Conservation (phyloP, 2,888 invertebrate genomes). For the Xylocampa areola region DNA sequence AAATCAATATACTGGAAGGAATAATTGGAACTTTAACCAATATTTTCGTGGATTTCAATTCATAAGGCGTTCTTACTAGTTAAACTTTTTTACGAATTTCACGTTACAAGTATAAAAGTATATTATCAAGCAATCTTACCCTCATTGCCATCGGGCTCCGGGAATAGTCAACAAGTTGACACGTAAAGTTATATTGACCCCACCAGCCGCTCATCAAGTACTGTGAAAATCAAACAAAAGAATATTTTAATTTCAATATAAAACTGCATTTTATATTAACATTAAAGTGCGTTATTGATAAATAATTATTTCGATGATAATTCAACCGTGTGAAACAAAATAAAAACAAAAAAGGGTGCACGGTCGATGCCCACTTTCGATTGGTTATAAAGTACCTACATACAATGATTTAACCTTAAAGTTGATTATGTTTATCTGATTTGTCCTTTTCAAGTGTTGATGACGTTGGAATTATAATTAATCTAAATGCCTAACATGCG, state of each 20-base stretch:
- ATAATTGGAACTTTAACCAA: too few relatives aligned
- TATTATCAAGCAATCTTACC: conserved; percentile 82
- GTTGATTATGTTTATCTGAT: too few relatives aligned
- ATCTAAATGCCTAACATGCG: conserved; percentile 26
- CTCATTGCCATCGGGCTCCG: conserved; percentile 93
- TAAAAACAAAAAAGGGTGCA: conserved; percentile 3
- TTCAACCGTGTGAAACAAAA: neutral
- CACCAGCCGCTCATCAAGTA: conserved; percentile 94
- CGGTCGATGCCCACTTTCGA: conserved; percentile 5
- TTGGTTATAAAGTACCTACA: neutral
- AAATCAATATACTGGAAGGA: too few relatives aligned
- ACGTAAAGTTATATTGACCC: conserved; percentile 94
- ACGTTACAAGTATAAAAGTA: neutral
- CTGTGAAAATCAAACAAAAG: conserved; percentile 80
- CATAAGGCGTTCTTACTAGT: neutral
- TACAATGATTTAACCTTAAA: conserved; percentile 1
- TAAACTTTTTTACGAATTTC: neutral
- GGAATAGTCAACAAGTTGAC: conserved; percentile 97
- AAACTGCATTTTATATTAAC: neutral
- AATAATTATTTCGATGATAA: conserved; percentile 2
- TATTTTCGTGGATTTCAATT: too few relatives aligned
- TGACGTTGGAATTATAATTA: conserved; percentile 7
- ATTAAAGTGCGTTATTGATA: neutral
- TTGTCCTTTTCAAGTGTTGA: conserved; percentile 11
- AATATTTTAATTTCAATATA: neutral